Evolutionary conservation across 1,140 invertebrate species (phyloP), one percentile per base, ranked within the genome.

Genomic region (Ctenoplectra terminalis): DNA sequence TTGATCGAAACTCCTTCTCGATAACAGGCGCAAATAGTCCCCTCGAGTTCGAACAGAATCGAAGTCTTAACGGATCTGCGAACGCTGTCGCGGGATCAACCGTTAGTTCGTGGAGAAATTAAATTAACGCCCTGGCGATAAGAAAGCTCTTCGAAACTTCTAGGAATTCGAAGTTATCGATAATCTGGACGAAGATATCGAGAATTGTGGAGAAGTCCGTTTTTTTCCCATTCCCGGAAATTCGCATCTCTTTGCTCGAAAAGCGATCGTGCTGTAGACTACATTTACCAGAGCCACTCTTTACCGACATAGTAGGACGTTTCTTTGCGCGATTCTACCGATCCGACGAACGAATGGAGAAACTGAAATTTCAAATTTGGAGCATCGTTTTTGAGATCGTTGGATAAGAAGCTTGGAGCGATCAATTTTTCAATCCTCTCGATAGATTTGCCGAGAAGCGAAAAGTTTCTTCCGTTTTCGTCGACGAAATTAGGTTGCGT

Each of bases 231-330:
- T 60, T 54, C 13, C 23, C 11, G n/a, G 8, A 61, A 60, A 75
- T 64, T 40, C n/a, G 60, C 40, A 75, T 75, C 73, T 75, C 60
- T 64, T 64, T 40, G 46, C 43, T 13, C 7, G 46, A 9, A 37
- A 61, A 61, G 40, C 71, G 50, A 31, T 46, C 37, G 29, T 46
- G 9, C 23, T 17, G 29, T n/a, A 48, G 6, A 48, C 37, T 17
- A 20, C 40, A 74, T 34, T 63, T 26, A 31, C 15, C 34, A 11
- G 26, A 48, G 1, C 29, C 56, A 11, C 11, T 15, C 11, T 60
- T 60, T 56, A n/a, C n/a, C 54, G 54, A 40, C 4, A 40, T 9
- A 9, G 9, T 9, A 4, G 56, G 4, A 71, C 66, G 66, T 43
- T 60, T 23, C 26, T 43, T 37, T 15, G 15, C 6, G 54, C 17